Percentiles rank a stretch among this genome's conserved stretches.
These are phyloP conservation scores for human DNA, from an alignment of 2,113 vertebrate genomes.

Conservation along the genomic window GRCh38 chr4:149721001-149721500, in stretches of 20 bases:
- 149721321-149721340: too few species aligned
- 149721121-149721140: background rate
- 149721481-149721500: too few species aligned
- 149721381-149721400: too few species aligned
- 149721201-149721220: background rate
- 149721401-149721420: too few species aligned
- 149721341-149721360: too few species aligned
- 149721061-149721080: background rate
- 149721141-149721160: background rate
- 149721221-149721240: background rate
- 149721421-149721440: too few species aligned
- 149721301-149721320: too few species aligned
- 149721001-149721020: slow-evolving; percentile 1
- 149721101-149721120: background rate
- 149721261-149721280: background rate
- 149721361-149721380: too few species aligned
- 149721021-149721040: slow-evolving; percentile 31
- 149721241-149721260: background rate
- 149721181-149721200: background rate
- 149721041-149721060: background rate
- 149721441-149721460: too few species aligned
- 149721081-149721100: background rate
- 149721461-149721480: too few species aligned
- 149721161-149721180: background rate
- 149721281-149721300: too few species aligned